These are phyloP conservation scores for Empidonax alnorum DNA, from an alignment of 2,113 vertebrate species.

Conservation along the genomic window DNA sequence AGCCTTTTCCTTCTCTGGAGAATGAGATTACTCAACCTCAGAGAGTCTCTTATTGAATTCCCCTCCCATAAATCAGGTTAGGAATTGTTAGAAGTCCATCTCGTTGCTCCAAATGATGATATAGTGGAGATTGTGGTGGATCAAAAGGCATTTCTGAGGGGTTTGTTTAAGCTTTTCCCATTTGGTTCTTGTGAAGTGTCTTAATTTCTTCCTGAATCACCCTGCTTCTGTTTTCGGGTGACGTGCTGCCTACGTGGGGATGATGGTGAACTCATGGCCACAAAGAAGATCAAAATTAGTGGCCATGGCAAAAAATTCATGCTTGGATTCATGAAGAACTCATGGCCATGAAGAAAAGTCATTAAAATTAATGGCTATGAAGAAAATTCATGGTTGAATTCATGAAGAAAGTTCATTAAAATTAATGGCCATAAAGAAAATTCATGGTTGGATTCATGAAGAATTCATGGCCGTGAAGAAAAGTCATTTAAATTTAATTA, in stretches of 20 bases:
- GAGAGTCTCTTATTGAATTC: conserved; percentile 24
- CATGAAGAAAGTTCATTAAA: too few relatives aligned
- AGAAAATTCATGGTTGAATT: not conserved
- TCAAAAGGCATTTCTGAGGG: not conserved
- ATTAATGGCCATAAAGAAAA: not conserved
- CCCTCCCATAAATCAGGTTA: conserved; percentile 15
- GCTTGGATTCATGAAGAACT: not conserved
- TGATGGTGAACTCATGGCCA: not conserved
- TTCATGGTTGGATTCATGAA: not conserved
- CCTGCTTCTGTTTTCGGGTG: not conserved
- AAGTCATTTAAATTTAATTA: not conserved
- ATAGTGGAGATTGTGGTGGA: not conserved
- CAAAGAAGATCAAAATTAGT: not conserved
- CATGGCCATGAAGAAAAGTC: not conserved
- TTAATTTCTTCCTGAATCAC: not conserved
- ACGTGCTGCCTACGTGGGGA: accelerated
- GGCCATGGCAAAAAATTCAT: not conserved
- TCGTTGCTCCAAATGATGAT: not conserved
- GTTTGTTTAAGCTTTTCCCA: not conserved
- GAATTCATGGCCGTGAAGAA: not conserved
- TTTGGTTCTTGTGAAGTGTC: not conserved
- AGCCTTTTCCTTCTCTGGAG: not conserved
- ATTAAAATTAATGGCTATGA: not conserved
- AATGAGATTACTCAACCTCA: not conserved
- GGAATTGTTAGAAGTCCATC: not conserved